phyloP scores from a whole-genome alignment of 2,113 vertebrate species.

The Actenoides lindsayi region DNA sequence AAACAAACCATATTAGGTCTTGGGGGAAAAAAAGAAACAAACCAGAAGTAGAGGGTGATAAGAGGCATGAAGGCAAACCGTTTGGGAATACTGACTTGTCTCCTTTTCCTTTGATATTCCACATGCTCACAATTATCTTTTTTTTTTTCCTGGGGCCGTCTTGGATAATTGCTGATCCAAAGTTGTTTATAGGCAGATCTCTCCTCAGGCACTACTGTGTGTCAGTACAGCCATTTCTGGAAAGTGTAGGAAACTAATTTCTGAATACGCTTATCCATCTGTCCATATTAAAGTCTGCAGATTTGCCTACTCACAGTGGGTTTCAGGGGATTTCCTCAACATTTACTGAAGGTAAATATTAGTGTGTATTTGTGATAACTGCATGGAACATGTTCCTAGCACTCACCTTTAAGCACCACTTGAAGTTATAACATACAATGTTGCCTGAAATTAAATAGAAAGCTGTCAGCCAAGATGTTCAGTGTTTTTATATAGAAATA shows the following conservation, averaged over 20 bases:
- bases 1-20: neutral
- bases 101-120: neutral
- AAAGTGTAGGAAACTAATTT: neutral
- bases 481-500: fast-evolving
- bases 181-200: neutral
- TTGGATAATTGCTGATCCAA: neutral
- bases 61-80: neutral
- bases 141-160: neutral
- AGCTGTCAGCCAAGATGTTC: neutral
- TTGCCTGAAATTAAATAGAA: neutral
- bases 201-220: neutral
- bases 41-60: neutral
- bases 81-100: neutral
- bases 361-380: neutral
- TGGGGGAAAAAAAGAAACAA: neutral
- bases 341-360: neutral
- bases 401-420: neutral
- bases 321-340: neutral
- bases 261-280: neutral
- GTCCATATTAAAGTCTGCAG: neutral
- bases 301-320: neutral
- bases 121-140: neutral
- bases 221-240: neutral
- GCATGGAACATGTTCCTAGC: neutral
- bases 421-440: neutral